Base-by-base conservation (phyloP, 2,888 invertebrate genomes). In the Perizoma affinitatum region DNA sequence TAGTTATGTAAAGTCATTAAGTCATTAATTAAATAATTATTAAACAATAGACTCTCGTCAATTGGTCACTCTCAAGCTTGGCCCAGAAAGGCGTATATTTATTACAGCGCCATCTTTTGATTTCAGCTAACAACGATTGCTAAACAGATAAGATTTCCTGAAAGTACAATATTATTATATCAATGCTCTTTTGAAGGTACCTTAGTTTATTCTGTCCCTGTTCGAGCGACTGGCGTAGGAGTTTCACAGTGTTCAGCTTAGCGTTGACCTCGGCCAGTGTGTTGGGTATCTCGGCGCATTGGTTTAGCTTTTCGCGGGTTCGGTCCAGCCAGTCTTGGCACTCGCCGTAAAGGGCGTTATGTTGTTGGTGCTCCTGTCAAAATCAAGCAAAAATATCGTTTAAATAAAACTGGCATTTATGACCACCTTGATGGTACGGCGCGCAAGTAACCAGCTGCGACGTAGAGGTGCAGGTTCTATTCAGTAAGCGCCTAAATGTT, bases 301-400 rank as follows among this genome's bases (percentile, higher is more conserved):
- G 95, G 67, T 94, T 95, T 0, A 98, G 93, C 76, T 97, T 97
- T 69, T 97, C 97, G 42, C 97, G 94, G 0, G 97, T 98, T 63
- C 97, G 94, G 72, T 97, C 97, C 35, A 98, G 95, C 97, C 98
- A 98, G 75, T 97, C 97, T 78, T 97, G 96, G 75, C 98, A 98
- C 86, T 98, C 98, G 82, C 97, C 96, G 74, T 97, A 97, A n/a
- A 98, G 91, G 6, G 97, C 96, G 71, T 96, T 97, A 81, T 98
- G 98, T 84, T 97, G 98, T 83, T 98, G 97, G 83, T 98, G 98
- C 89, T 98, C 98, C 93, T 95, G 78, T 49, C 42, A 0, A 45
- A 73, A 71, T 50, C 11, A 11, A 3, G 5, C 6, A 36, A 4
- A 49, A 41, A 61, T 42, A 35, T 35, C 34, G 9, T 3, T 9